Percentiles rank a stretch among this genome's conserved stretches.
Conservation (phyloP, 1,140 invertebrate genomes). For the Phortica variegata region DNA sequence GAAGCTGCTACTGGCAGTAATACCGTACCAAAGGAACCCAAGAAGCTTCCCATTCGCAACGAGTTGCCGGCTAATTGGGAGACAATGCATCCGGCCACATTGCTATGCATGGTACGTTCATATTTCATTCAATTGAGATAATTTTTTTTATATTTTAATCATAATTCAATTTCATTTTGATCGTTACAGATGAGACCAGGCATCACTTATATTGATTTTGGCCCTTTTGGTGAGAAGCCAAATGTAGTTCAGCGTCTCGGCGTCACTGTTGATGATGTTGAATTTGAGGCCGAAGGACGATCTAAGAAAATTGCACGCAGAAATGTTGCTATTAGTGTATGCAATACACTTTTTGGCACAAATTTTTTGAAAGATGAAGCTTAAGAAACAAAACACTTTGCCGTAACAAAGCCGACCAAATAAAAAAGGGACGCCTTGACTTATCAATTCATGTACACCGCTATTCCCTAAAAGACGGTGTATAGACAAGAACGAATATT, state of each 20-base stretch:
- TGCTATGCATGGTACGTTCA: conserved; percentile 61
- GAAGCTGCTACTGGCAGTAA: conserved; percentile 7
- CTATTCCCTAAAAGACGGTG: no score
- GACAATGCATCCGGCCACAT: conserved; percentile 70
- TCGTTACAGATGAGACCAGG: conserved; percentile 66
- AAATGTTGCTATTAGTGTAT: conserved; percentile 59
- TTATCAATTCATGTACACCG: no score
- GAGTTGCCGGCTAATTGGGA: conserved; percentile 63
- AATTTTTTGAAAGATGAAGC: conserved; percentile 34
- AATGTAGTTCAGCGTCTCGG: conserved; percentile 62
- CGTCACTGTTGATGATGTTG: conserved; percentile 59
- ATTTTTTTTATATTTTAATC: not conserved
- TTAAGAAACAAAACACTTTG: no score
- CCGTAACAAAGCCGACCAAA: no score
- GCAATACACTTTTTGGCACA: conserved; percentile 57
- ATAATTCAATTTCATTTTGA: not conserved
- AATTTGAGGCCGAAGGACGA: conserved; percentile 59
- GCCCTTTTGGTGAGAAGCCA: conserved; percentile 63
- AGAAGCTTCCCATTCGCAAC: conserved; percentile 57
- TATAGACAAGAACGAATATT: no score
- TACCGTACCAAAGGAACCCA: conserved; percentile 38
- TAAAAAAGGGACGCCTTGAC: no score
- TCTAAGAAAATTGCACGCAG: conserved; percentile 62
- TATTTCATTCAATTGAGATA: not conserved
- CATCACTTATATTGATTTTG: conserved; percentile 65